These are phyloP conservation scores for Parasteatoda tepidariorum DNA, from an alignment of 1,140 invertebrate species.

Conservation along the genomic window DNA sequence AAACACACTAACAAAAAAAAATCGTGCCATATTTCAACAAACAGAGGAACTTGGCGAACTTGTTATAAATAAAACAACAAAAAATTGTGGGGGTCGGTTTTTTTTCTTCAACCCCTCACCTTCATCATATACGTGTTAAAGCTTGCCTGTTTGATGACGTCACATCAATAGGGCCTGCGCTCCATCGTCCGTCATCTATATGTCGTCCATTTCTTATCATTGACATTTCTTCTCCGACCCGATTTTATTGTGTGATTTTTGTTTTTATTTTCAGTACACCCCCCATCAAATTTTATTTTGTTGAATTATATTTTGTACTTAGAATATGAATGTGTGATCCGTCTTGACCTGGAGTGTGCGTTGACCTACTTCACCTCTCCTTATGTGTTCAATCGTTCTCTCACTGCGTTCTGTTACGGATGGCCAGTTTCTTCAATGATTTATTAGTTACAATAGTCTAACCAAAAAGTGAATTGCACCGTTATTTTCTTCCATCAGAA, in stretches of 20 bases:
- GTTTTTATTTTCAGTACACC: neutral
- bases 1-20: no score
- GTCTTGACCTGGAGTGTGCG: conserved; percentile 32
- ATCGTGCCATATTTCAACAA: conserved; percentile 48
- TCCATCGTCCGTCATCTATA: conserved; percentile 59
- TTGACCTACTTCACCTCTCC: conserved; percentile 13
- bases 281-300: neutral
- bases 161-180: conserved; percentile 12
- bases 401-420: conserved; percentile 13
- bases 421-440: conserved; percentile 1
- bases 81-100: conserved; percentile 5
- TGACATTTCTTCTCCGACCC: conserved; percentile 7
- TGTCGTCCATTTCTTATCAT: conserved; percentile 60
- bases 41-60: conserved; percentile 4
- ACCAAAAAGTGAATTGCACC: no score
- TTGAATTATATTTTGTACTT: neutral
- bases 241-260: neutral
- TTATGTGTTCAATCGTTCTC: neutral
- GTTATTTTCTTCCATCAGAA: no score
- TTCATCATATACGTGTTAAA: conserved; percentile 52
- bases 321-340: conserved; percentile 45
- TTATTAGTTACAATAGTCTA: neutral
- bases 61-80: neutral
- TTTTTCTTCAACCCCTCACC: neutral
- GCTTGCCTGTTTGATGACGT: conserved; percentile 44